Conservation (phyloP, 2,888 invertebrate genomes). For the Phragmatobia fuliginosa region DNA sequence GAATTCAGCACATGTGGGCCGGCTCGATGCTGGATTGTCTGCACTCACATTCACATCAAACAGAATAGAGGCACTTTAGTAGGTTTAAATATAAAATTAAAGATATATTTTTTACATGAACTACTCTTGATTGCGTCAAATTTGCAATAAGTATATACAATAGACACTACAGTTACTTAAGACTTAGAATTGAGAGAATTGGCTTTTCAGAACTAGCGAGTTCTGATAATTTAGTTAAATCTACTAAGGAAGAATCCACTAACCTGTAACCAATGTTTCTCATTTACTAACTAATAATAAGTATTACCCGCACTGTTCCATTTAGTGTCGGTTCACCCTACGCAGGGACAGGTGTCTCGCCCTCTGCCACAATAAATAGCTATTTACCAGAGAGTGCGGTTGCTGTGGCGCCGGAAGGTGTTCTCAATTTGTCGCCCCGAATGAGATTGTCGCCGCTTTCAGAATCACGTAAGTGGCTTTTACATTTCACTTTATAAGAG, state of each 20-base stretch:
- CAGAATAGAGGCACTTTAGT: no score
- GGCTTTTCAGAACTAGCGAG: not conserved
- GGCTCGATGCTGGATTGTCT: no score
- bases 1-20: no score
- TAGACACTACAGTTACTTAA: not conserved
- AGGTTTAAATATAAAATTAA: no score
- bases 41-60: no score
- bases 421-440: constrained; percentile 83
- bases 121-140: not conserved
- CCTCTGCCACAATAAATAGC: constrained; percentile 79
- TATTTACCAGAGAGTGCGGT: constrained; percentile 75
- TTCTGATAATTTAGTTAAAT: not conserved
- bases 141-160: not conserved
- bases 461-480: constrained; percentile 82
- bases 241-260: not conserved
- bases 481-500: constrained; percentile 75
- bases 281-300: constrained; percentile 22
- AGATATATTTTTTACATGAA: no score
- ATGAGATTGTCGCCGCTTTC: constrained; percentile 83
- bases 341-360: constrained; percentile 77
- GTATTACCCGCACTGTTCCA: constrained; percentile 36
- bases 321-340: constrained; percentile 51
- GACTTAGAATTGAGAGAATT: not conserved
- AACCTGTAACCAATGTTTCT: constrained; percentile 14
- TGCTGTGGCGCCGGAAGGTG: constrained; percentile 75